Conservation (phyloP, 1,140 invertebrate genomes). For the Hyles euphorbiae region DNA sequence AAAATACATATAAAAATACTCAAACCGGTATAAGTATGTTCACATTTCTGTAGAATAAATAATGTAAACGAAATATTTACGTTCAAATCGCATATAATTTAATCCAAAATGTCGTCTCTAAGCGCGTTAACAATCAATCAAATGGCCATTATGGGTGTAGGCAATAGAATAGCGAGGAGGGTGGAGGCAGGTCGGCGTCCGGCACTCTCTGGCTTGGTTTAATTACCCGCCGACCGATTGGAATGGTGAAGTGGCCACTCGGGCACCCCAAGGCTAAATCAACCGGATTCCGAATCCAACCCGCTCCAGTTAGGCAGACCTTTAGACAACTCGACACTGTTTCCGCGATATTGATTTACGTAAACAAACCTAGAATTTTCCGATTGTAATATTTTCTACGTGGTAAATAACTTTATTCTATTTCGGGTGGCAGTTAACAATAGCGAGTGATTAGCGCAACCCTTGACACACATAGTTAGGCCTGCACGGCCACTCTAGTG, state of each 20-base stretch:
- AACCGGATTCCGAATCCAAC: conserved; percentile 63
- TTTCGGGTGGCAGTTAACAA: conserved; percentile 57
- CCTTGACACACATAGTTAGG: conserved; percentile 63
- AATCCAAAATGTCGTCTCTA: too few species aligned
- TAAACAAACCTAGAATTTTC: conserved; percentile 2
- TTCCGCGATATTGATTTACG: conserved; percentile 42
- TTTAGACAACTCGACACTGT: conserved; percentile 39
- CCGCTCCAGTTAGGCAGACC: conserved; percentile 64
- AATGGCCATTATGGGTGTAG: neutral
- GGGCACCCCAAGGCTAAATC: conserved; percentile 60
- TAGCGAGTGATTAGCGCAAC: conserved; percentile 58
- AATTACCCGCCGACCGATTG: conserved; percentile 60
- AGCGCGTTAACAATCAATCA: conserved; percentile 1
- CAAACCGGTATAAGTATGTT: too few species aligned
- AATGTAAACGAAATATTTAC: too few species aligned
- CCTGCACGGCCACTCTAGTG: conserved; percentile 53
- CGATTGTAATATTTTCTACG: neutral
- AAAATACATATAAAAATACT: too few species aligned
- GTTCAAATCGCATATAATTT: too few species aligned
- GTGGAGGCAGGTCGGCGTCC: conserved; percentile 37
- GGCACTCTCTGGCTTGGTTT: conserved; percentile 32
- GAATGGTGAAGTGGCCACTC: conserved; percentile 67
- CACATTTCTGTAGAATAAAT: too few species aligned
- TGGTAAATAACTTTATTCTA: conserved; percentile 3
- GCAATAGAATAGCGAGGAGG: conserved; percentile 27